A percentile compares a stretch with the other conserved stretches of the same genome.
These are phyloP conservation scores for Scalopus aquaticus DNA, from an alignment of 2,113 vertebrate species.

Conservation along the genomic window DNA sequence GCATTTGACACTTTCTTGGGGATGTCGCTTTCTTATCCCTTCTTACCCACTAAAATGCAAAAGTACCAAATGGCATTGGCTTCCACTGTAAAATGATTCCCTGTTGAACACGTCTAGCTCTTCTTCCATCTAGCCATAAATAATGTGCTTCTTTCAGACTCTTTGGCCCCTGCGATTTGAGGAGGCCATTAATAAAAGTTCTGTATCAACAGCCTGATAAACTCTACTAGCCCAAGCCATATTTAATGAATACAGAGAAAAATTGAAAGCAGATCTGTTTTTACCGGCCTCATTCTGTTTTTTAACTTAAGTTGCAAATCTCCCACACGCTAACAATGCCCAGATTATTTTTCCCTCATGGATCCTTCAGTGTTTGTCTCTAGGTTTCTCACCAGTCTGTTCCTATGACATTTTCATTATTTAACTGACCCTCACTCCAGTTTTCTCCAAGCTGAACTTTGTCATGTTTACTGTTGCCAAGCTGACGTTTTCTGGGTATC, in stretches of 20 bases:
- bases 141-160: constrained; percentile 43
- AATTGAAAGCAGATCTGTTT: constrained; percentile 10
- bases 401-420: not conserved
- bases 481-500: not conserved
- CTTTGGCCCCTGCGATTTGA: constrained; percentile 9
- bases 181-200: constrained; percentile 52
- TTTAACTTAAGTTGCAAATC: not conserved
- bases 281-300: not conserved
- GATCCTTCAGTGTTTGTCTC: not conserved
- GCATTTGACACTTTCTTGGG: not conserved
- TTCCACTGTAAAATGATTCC: not conserved
- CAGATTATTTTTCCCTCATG: not conserved
- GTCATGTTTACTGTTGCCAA: not conserved
- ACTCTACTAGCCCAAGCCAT: not conserved
- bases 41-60: not conserved
- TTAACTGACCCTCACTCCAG: not conserved
- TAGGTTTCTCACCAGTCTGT: not conserved
- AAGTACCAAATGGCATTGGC: not conserved
- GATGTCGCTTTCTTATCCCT: not conserved
- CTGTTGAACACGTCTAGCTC: not conserved
- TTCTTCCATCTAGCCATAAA: not conserved
- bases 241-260: not conserved
- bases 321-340: not conserved
- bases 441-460: not conserved
- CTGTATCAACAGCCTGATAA: not conserved